phyloP scores from a whole-genome alignment of 2,888 invertebrate species.

The Tinea semifulvella region DNA sequence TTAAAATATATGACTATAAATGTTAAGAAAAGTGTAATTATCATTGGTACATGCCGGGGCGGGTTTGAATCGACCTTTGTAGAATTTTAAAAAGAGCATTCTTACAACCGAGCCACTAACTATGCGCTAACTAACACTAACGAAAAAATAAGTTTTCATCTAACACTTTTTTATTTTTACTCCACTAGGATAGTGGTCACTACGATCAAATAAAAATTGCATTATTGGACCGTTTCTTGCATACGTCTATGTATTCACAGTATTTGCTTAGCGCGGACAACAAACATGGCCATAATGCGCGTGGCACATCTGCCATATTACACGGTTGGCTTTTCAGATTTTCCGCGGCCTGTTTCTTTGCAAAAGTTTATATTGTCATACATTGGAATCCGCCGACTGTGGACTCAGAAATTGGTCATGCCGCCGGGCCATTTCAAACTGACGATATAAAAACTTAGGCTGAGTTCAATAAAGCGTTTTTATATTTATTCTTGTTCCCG shows the following conservation, averaged over 20 bases:
- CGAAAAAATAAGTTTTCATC: too few relatives aligned
- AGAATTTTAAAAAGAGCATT: too few relatives aligned
- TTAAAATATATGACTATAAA: too few relatives aligned
- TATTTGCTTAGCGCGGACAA: constrained; percentile 20
- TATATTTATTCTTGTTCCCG: not conserved
- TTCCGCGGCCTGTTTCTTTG: constrained; percentile 48
- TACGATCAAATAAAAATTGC: too few relatives aligned
- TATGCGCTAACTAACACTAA: too few relatives aligned
- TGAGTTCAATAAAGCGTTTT: not conserved
- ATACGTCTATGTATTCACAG: constrained; percentile 3
- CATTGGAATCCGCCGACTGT: constrained; percentile 42
- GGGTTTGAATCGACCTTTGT: too few relatives aligned
- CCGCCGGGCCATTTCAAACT: constrained; percentile 28
- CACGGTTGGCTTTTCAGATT: constrained; percentile 58
- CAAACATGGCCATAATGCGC: constrained; percentile 31
- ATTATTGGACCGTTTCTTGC: too few relatives aligned
- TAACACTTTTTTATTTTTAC: too few relatives aligned
- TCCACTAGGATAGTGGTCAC: too few relatives aligned
- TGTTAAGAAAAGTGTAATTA: too few relatives aligned
- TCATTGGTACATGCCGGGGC: too few relatives aligned
- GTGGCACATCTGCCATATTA: constrained; percentile 53
- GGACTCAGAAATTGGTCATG: constrained; percentile 49
- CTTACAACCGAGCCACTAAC: too few relatives aligned
- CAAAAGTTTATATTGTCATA: constrained; percentile 52
- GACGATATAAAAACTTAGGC: not conserved